phyloP scores from a whole-genome alignment of 2,888 invertebrate genomes.

The Lepidonotus clava region DNA sequence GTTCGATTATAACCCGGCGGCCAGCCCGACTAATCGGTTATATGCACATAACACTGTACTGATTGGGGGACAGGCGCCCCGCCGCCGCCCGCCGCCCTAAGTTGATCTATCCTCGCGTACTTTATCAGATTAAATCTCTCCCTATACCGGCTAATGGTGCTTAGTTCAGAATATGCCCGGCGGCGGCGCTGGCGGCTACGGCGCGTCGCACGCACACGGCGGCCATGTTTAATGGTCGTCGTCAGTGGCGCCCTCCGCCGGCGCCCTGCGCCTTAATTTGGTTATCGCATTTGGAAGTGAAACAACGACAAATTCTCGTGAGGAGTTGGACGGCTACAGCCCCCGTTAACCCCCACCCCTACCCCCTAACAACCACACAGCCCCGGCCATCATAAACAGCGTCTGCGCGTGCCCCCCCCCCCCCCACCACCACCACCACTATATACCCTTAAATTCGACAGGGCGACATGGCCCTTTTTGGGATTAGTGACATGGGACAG shows the following conservation, averaged over 20 bases:
- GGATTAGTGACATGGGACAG: no score
- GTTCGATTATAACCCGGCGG: no score
- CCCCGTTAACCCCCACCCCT: background rate
- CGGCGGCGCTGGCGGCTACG: background rate
- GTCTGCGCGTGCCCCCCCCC: no score
- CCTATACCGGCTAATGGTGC: background rate
- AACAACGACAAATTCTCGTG: conserved; percentile 15
- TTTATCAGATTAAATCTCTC: conserved; percentile 43
- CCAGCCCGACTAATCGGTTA: background rate
- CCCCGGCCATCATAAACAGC: no score
- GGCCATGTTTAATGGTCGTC: background rate
- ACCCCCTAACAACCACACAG: no score
- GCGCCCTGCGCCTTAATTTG: conserved; percentile 2
- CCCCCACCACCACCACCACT: no score
- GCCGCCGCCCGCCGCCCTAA: background rate
- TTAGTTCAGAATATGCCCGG: background rate
- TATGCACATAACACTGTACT: conserved; percentile 9
- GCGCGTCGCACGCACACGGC: background rate
- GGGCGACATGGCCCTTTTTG: no score
- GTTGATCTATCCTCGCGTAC: conserved; percentile 10
- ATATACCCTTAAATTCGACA: no score
- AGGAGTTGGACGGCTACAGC: background rate
- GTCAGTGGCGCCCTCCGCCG: background rate
- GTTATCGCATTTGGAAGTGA: background rate
- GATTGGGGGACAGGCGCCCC: conserved; percentile 21